Conservation (phyloP, 2,888 invertebrate species). For the Aproaerema taeniolella region DNA sequence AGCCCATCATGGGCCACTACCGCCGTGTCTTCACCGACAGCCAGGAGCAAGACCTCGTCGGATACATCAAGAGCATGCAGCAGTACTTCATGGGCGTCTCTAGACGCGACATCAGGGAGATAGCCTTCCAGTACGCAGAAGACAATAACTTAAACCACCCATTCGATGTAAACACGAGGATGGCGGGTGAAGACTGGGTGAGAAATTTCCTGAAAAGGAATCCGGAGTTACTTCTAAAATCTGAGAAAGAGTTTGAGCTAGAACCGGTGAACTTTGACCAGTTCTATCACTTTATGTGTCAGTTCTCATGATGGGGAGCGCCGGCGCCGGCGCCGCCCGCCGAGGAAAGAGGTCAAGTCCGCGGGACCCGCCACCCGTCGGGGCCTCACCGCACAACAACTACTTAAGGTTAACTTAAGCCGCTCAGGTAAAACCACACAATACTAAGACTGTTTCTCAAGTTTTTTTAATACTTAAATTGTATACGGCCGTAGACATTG, state of each 20-base stretch:
- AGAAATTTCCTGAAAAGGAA: slow-evolving; percentile 69
- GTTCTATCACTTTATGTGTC: slow-evolving; percentile 73
- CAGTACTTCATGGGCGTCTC: slow-evolving; percentile 70
- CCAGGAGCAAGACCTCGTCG: slow-evolving; percentile 67
- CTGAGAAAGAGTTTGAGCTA: slow-evolving; percentile 54
- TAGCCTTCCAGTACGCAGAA: slow-evolving; percentile 72
- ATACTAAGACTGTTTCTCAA: no score
- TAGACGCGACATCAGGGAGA: slow-evolving; percentile 60
- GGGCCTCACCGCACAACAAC: slow-evolving; percentile 1
- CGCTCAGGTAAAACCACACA: no score
- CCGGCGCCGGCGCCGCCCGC: slow-evolving; percentile 11
- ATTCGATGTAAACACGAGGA: slow-evolving; percentile 63
- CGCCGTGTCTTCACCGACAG: slow-evolving; percentile 67
- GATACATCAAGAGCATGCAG: slow-evolving; percentile 72
- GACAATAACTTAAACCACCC: slow-evolving; percentile 64
- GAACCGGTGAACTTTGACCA: slow-evolving; percentile 72
- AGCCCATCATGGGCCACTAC: slow-evolving; percentile 69
- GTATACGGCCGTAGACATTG: no score
- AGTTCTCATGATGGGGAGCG: slow-evolving; percentile 55
- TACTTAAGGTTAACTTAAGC: no score
- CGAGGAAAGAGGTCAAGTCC: slow-evolving; percentile 33
- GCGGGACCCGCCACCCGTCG: slow-evolving; percentile 37
- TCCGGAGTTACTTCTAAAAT: slow-evolving; percentile 57
- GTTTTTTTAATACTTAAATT: no score
- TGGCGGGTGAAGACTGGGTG: slow-evolving; percentile 74